Conservation (phyloP, 1,140 invertebrate genomes). For the Lepidostoma basale region DNA sequence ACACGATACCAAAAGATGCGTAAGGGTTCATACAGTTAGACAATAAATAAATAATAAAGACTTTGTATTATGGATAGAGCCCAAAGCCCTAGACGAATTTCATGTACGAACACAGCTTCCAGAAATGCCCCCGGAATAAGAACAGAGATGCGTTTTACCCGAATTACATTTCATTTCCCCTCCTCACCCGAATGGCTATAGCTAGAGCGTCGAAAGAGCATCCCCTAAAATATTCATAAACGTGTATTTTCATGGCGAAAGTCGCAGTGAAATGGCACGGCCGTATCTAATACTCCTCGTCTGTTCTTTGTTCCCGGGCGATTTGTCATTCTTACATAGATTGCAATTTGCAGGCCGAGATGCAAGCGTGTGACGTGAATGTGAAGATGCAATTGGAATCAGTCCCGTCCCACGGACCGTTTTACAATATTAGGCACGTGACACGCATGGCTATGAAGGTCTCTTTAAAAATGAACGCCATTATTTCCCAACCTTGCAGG, state of each 20-base stretch:
- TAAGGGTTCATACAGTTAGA: no score
- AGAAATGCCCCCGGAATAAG: constrained; percentile 21
- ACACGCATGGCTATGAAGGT: background rate
- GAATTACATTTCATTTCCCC: constrained; percentile 40
- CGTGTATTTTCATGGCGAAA: constrained; percentile 19
- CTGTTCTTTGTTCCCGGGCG: constrained; percentile 15
- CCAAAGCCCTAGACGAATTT: background rate
- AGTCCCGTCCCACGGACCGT: background rate
- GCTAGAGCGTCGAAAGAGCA: constrained; percentile 28
- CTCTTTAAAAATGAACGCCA: constrained; percentile 14
- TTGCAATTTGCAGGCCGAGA: constrained; percentile 41
- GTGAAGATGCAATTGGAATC: constrained; percentile 17
- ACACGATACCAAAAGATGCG: no score
- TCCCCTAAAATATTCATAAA: constrained; percentile 43
- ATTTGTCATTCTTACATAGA: constrained; percentile 41
- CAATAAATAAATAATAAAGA: no score
- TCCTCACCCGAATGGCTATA: constrained; percentile 36
- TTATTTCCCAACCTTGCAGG: no score
- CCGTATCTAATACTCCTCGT: background rate
- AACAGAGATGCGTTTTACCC: constrained; percentile 36
- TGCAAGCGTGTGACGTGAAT: constrained; percentile 21
- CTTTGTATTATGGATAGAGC: background rate
- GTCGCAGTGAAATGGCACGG: constrained; percentile 22
- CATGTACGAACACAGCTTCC: background rate
- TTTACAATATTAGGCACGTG: constrained; percentile 32